These are phyloP conservation scores for Drepanosiphum platanoidis DNA, from an alignment of 2,888 invertebrate genomes.

Conservation along the genomic window DNA sequence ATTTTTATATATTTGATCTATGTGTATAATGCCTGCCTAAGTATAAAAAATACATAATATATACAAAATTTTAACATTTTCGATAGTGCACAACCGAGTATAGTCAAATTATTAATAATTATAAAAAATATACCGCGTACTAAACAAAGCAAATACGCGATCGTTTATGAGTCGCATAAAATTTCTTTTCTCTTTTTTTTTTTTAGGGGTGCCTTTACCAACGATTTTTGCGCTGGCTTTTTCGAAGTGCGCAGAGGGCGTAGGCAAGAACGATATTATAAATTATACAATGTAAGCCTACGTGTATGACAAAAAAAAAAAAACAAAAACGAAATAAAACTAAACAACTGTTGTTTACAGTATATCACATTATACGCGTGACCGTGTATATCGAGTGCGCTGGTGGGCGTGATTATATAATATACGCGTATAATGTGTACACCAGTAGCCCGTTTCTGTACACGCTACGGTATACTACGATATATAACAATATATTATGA, in stretches of 20 bases:
- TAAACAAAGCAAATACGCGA: no score
- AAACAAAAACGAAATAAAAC: not conserved
- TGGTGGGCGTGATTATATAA: conserved; percentile 41
- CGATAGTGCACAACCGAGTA: no score
- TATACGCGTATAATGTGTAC: conserved; percentile 10
- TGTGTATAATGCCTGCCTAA: no score
- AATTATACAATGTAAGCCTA: not conserved
- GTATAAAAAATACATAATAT: no score
- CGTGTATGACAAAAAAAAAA: not conserved
- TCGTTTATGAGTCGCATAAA: no score
- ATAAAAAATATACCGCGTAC: no score
- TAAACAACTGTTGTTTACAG: conserved; percentile 16
- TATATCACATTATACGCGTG: not conserved
- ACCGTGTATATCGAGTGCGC: conserved; percentile 2
- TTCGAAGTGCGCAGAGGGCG: not conserved
- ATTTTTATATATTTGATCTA: no score
- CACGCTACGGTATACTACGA: no score
- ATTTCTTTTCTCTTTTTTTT: no score
- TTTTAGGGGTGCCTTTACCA: not conserved
- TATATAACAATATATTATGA: not conserved
- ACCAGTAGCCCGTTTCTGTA: not conserved
- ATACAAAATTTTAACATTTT: no score
- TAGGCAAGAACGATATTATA: not conserved
- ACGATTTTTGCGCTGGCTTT: not conserved
- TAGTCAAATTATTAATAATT: no score